phyloP scores from a whole-genome alignment of 2,113 vertebrate genomes.

The Coptodon rendalli region DNA sequence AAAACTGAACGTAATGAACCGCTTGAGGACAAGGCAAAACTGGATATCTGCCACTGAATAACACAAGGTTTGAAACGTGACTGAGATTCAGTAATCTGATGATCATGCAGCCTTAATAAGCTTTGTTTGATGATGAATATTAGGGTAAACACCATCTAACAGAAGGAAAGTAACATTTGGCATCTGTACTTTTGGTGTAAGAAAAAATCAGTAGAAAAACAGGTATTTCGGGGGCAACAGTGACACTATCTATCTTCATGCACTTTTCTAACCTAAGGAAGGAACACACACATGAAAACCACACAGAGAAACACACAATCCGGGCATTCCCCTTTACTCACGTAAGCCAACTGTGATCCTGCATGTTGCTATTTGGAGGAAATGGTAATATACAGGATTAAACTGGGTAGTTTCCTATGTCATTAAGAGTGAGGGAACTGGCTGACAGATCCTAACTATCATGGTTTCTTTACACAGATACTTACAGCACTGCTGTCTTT shows the following conservation, averaged over 20 bases:
- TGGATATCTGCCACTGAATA: neutral
- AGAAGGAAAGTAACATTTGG: neutral
- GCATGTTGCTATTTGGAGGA: slow-evolving; percentile 74
- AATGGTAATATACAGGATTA: slow-evolving; percentile 62
- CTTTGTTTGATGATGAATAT: neutral
- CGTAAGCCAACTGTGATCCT: slow-evolving; percentile 82
- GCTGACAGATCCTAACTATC: slow-evolving; percentile 69
- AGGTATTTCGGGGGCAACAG: neutral
- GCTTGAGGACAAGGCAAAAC: neutral
- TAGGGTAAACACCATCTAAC: neutral
- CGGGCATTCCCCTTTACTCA: slow-evolving; percentile 81
- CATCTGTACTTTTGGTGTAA: slow-evolving; percentile 23
- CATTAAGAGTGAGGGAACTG: slow-evolving; percentile 78
- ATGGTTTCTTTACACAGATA: slow-evolving; percentile 10
- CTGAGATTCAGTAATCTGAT: neutral
- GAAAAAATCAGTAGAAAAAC: neutral
- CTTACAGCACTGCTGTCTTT: slow-evolving; percentile 70
- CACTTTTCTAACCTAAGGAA: slow-evolving; percentile 74
- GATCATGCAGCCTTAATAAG: slow-evolving; percentile 39
- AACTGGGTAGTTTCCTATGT: slow-evolving; percentile 25
- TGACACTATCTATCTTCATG: slow-evolving; percentile 79
- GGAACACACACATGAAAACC: slow-evolving; percentile 71
- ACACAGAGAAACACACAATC: slow-evolving; percentile 73
- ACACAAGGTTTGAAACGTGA: neutral
- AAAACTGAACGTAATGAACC: slow-evolving; percentile 16